phyloP scores from a whole-genome alignment of 2,888 invertebrate species.

The Cerceris ruficornis region DNA sequence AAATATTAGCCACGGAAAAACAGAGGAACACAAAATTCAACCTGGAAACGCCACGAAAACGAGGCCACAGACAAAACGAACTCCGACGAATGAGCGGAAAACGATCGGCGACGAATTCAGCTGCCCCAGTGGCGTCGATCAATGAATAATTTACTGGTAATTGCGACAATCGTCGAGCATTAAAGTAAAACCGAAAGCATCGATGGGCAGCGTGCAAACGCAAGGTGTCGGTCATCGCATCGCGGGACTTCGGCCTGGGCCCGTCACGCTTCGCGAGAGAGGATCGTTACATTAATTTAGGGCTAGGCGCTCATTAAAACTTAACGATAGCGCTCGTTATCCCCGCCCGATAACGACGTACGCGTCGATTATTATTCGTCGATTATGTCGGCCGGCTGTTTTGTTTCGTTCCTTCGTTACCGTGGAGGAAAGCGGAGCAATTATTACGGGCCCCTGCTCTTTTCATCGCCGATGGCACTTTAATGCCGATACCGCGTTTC shows the following conservation, averaged over 20 bases:
- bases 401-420: slow-evolving; percentile 64
- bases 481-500: slow-evolving; percentile 6
- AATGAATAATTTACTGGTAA: slow-evolving; percentile 60
- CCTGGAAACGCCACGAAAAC: no score
- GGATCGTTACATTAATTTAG: slow-evolving; percentile 68
- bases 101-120: slow-evolving; percentile 12
- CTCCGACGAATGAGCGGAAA: slow-evolving; percentile 7
- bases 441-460: slow-evolving; percentile 45
- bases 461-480: slow-evolving; percentile 17
- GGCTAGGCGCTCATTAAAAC: slow-evolving; percentile 65
- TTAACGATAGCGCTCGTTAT: slow-evolving; percentile 68
- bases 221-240: slow-evolving; percentile 29
- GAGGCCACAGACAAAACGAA: background rate
- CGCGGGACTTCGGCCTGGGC: slow-evolving; percentile 40
- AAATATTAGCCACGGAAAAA: no score
- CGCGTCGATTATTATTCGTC: slow-evolving; percentile 63
- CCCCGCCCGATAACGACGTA: slow-evolving; percentile 62
- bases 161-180: slow-evolving; percentile 51
- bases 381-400: slow-evolving; percentile 62
- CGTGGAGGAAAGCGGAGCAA: slow-evolving; percentile 47
- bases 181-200: slow-evolving; percentile 24
- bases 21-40: no score
- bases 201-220: slow-evolving; percentile 14
- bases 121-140: slow-evolving; percentile 33
- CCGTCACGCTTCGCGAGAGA: slow-evolving; percentile 58